Evolutionary conservation across 2,888 invertebrate species (phyloP), one percentile per base, ranked within the genome.

Genomic region (Beris morrisii): DNA sequence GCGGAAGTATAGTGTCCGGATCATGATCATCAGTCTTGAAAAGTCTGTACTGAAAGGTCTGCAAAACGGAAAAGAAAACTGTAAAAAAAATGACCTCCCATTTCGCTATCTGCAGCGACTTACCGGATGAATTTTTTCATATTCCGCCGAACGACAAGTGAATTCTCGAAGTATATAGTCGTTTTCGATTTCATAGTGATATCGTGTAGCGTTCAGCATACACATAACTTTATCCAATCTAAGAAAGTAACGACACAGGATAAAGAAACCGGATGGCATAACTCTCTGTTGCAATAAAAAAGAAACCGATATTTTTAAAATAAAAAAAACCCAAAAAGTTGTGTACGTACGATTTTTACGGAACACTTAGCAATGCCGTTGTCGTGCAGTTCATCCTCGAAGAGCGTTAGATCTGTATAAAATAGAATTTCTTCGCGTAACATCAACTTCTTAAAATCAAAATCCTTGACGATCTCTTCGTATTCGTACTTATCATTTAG

Each of bases 301-400:
- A 55, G 61, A n/a, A 30, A 52, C 32, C 12, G 30, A 38, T 7
- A 38, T 38, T 5, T 38, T 31, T 55, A 0, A 28, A 9, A 45
- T 45, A 32, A 2, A 32, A 28, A 13, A 12, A 38, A 12, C 9
- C 22, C 22, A 22, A 22, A 2, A 22, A 38, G 45, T 53, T 44
- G 50, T 6, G 38, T 44, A 84, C 88, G 87, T 84, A 96, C 96
- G 83, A 99, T 92, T 88, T 97, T 96, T 0, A 95, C 93, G 70
- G 90, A 91, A 73, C 90, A 86, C 61, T 91, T 88, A 2, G 98
- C 93, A 65, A 93, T 90, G 13, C 99, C 99, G 84, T 99, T 94
- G 82, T 99, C 99, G 77, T 97, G 97, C 55, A 99, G 82, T 80
- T 99, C 99, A 83, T 99, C 99, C 83, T 99, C 99, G 83, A 92